These are phyloP conservation scores for Nipponia nippon DNA, from an alignment of 2,113 vertebrate genomes.

Conservation along the genomic window DNA sequence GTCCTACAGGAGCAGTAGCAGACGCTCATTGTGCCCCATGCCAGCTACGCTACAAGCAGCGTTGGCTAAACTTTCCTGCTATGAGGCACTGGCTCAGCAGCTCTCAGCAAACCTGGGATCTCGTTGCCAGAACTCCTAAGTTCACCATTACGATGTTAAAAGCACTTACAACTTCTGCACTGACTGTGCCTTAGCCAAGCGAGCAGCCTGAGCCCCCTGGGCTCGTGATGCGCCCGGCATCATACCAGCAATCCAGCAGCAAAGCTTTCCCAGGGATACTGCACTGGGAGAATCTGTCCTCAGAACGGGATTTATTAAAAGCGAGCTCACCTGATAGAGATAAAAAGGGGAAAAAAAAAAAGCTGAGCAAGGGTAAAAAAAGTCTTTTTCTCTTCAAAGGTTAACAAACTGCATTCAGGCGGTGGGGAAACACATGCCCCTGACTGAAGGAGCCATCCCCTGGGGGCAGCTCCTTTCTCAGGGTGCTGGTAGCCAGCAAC, in stretches of 20 bases:
- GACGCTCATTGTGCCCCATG: accelerated
- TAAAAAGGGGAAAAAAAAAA: background rate
- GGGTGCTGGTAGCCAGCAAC: background rate
- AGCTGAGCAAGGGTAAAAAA: background rate
- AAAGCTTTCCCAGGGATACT: background rate
- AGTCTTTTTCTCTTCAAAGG: background rate
- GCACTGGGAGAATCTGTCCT: background rate
- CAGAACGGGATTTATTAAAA: background rate
- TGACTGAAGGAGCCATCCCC: background rate
- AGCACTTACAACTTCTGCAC: background rate
- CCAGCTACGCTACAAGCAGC: background rate
- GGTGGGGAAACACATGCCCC: accelerated
- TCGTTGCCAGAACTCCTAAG: background rate
- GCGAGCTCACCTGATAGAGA: accelerated
- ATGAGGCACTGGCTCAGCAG: background rate
- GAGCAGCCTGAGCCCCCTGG: too few species aligned
- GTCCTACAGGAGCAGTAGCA: background rate
- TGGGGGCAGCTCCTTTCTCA: background rate
- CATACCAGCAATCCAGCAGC: background rate
- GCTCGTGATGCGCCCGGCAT: too few species aligned
- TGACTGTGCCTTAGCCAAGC: accelerated
- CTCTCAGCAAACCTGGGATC: background rate
- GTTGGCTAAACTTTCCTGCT: background rate
- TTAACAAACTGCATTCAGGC: background rate
- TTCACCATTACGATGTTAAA: accelerated